Percentiles rank a stretch among this genome's conserved stretches.
Conservation (phyloP, 2,888 invertebrate species). For the Plebejus argus region DNA sequence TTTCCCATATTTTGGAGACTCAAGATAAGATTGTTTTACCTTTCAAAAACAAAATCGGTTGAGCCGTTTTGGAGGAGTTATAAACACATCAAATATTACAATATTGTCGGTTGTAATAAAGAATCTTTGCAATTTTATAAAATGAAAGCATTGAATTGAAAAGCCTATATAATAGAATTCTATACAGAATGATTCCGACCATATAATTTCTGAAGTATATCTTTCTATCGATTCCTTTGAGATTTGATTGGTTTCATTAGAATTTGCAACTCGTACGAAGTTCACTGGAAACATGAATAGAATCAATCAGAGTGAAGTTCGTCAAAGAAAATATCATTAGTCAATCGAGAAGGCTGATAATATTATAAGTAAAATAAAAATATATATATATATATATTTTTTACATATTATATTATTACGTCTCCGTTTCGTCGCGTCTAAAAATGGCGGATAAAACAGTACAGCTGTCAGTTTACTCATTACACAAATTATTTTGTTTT, state of each 20-base stretch:
- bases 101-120: too few relatives aligned
- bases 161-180: not conserved
- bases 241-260: slow-evolving; percentile 21
- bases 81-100: too few relatives aligned
- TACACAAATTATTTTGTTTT: slow-evolving; percentile 27
- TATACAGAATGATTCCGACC: not conserved
- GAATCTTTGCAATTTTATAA: not conserved
- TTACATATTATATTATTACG: too few relatives aligned
- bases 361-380: too few relatives aligned
- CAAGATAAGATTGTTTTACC: too few relatives aligned
- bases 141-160: not conserved
- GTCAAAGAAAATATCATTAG: not conserved
- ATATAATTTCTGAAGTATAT: slow-evolving; percentile 12
- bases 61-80: too few relatives aligned
- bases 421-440: not conserved
- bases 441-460: not conserved
- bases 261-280: not conserved
- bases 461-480: slow-evolving; percentile 15
- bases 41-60: too few relatives aligned
- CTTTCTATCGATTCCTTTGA: slow-evolving; percentile 18
- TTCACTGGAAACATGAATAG: not conserved
- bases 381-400: too few relatives aligned
- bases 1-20: too few relatives aligned
- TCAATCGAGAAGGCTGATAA: not conserved
- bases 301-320: not conserved